Evolutionary conservation across 2,888 invertebrate species (phyloP).

Genomic region (Nezara viridula): DNA sequence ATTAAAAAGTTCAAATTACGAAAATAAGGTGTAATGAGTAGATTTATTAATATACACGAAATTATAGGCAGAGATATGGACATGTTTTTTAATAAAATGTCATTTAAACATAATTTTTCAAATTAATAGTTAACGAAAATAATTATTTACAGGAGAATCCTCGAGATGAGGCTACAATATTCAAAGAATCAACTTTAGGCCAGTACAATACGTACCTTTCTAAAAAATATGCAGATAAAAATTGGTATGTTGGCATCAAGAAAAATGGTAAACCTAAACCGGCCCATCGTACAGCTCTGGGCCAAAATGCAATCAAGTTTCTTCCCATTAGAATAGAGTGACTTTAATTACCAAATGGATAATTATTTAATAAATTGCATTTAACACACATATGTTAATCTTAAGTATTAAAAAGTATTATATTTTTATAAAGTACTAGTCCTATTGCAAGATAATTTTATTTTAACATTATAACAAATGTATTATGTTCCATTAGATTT

Average conservation of each 20-base stretch:
- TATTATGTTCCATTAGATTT: neutral
- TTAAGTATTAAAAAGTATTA: neutral
- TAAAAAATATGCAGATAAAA: slow-evolving; percentile 72
- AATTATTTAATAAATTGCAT: neutral
- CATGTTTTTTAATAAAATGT: too few relatives aligned
- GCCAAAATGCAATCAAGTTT: slow-evolving; percentile 75
- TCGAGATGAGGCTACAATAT: slow-evolving; percentile 71
- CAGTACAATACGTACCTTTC: slow-evolving; percentile 74
- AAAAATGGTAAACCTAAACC: slow-evolving; percentile 75
- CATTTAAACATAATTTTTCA: neutral
- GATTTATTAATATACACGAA: too few relatives aligned
- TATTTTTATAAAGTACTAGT: neutral
- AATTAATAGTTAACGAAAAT: slow-evolving; percentile 22
- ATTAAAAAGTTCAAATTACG: too few relatives aligned
- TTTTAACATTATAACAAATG: too few relatives aligned
- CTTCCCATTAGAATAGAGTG: slow-evolving; percentile 69
- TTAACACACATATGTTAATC: neutral
- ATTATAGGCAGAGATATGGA: too few relatives aligned
- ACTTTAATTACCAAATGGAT: neutral
- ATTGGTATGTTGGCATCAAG: slow-evolving; percentile 76
- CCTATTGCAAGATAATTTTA: neutral
- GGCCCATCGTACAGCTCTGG: slow-evolving; percentile 73
- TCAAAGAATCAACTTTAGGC: slow-evolving; percentile 73
- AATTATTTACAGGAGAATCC: slow-evolving; percentile 69
- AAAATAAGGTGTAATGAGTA: too few relatives aligned